Conservation (phyloP, 2,888 invertebrate genomes). For the Oegoconia quadripuncta region DNA sequence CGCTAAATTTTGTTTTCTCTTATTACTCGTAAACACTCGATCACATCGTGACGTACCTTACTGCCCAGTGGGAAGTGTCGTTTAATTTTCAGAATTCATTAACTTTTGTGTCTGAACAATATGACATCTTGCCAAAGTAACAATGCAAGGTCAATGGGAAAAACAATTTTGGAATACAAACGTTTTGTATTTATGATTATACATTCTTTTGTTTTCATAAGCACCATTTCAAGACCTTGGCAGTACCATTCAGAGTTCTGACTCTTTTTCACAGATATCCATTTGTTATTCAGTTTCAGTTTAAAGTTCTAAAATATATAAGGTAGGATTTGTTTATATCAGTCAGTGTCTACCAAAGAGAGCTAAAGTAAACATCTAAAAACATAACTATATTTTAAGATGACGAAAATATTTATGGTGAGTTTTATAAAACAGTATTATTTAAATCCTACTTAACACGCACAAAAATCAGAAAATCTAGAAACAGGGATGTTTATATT, state of each 20-base stretch:
- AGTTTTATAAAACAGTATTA: slow-evolving; percentile 21
- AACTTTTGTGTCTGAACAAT: slow-evolving; percentile 14
- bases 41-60: slow-evolving; percentile 5
- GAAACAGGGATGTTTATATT: no score
- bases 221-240: slow-evolving; percentile 58
- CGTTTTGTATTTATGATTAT: slow-evolving; percentile 41
- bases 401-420: slow-evolving; percentile 40
- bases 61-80: slow-evolving; percentile 14
- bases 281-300: slow-evolving; percentile 44
- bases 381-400: slow-evolving; percentile 23
- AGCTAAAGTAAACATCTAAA: slow-evolving; percentile 27
- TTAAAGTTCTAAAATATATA: slow-evolving; percentile 56
- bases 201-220: slow-evolving; percentile 65
- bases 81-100: slow-evolving; percentile 23
- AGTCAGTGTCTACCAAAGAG: slow-evolving; percentile 37
- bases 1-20: slow-evolving; percentile 1
- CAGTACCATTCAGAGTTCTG: slow-evolving; percentile 45
- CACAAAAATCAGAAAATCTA: no score
- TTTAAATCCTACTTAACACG: no score
- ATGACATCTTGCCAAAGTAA: slow-evolving; percentile 18
- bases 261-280: slow-evolving; percentile 45
- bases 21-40: background rate
- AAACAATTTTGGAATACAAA: slow-evolving; percentile 17
- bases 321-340: slow-evolving; percentile 37
- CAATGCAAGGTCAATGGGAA: slow-evolving; percentile 28